Conservation (phyloP, 2,797 vertebrate genomes). For the Chelmon rostratus region DNA sequence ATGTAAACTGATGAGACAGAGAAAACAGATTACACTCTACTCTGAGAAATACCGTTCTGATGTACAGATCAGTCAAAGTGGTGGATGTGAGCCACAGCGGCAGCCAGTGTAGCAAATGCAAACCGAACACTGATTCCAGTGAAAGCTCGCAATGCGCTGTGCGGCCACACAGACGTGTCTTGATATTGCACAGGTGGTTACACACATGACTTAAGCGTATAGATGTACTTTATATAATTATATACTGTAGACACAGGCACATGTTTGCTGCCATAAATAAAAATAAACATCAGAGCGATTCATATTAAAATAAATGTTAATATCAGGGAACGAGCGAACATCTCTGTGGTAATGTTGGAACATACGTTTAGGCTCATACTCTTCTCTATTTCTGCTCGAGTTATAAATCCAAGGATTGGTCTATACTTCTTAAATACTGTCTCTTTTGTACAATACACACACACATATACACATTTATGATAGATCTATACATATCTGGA, state of each 20-base stretch:
- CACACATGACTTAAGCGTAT: constrained; percentile 61
- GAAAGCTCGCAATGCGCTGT: constrained; percentile 32
- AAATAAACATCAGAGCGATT: constrained; percentile 64
- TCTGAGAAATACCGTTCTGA: constrained; percentile 10
- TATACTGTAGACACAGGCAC: constrained; percentile 72
- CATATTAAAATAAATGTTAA: constrained; percentile 66
- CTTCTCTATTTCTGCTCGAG: constrained; percentile 43
- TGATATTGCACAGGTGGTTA: constrained; percentile 78
- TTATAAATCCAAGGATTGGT: constrained; percentile 55
- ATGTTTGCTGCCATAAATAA: constrained; percentile 69
- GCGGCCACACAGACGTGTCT: constrained; percentile 36
- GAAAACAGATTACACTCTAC: constrained; percentile 5
- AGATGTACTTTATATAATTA: constrained; percentile 61
- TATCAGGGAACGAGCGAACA: constrained; percentile 55
- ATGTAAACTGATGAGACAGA: constrained; percentile 5
- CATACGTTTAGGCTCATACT: constrained; percentile 36
- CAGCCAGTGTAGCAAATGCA: background rate
- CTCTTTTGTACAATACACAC: constrained; percentile 80
- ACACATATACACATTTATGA: constrained; percentile 73
- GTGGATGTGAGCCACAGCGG: constrained; percentile 30
- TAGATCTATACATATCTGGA: constrained; percentile 79
- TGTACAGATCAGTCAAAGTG: constrained; percentile 29
- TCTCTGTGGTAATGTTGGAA: constrained; percentile 31
- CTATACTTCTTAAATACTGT: constrained; percentile 76
- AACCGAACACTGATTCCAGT: constrained; percentile 19